These are phyloP conservation scores for Micronisus gabar DNA, from an alignment of 2,113 vertebrate species.

Conservation along the genomic window DNA sequence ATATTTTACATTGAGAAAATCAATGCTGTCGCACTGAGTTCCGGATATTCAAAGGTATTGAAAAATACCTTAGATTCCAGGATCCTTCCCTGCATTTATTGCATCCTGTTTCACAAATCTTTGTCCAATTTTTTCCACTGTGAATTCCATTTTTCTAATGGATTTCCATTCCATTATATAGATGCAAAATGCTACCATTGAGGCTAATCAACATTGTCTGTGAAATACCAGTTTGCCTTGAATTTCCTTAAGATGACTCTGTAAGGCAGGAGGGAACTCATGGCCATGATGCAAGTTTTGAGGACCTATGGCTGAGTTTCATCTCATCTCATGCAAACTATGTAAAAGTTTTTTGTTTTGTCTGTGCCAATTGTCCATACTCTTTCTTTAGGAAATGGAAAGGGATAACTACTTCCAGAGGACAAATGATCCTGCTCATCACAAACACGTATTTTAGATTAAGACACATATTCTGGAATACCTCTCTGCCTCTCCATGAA, in stretches of 20 bases:
- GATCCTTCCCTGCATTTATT: neutral
- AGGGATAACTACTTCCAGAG: neutral
- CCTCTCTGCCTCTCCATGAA: neutral
- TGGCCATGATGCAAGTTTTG: neutral
- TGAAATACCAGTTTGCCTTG: neutral
- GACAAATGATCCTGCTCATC: neutral
- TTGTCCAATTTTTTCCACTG: neutral
- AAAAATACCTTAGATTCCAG: neutral
- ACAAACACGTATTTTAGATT: neutral
- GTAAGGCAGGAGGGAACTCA: neutral
- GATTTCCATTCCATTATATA: neutral
- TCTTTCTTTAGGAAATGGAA: neutral
- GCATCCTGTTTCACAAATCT: neutral
- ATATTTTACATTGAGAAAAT: neutral
- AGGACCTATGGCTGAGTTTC: neutral
- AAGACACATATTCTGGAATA: neutral
- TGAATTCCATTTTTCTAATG: neutral
- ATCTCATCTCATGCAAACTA: neutral
- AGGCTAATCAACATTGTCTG: neutral
- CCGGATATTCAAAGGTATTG: neutral
- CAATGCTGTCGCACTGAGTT: neutral
- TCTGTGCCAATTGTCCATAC: neutral
- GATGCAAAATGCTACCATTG: neutral
- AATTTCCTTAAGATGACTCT: neutral
- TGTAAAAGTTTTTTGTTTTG: neutral